Conservation (phyloP, 2,888 invertebrate species). For the Odontocolon sp. region DNA sequence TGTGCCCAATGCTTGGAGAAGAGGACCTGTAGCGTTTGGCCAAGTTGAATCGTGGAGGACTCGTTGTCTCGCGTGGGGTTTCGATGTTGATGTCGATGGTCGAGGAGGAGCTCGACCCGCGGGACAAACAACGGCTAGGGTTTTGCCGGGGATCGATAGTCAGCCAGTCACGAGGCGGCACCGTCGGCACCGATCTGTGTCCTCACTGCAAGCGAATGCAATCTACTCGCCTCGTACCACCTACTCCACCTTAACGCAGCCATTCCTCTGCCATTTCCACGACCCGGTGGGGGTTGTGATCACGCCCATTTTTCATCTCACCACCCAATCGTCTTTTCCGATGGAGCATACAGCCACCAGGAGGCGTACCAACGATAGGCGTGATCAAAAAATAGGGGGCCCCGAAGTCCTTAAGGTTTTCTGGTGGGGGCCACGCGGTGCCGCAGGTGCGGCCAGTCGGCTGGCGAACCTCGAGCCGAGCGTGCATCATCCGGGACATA, state of each 20-base stretch:
- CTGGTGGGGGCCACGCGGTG: constrained; percentile 71
- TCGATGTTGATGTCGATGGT: constrained; percentile 1
- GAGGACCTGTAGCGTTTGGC: no score
- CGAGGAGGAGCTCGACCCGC: neutral
- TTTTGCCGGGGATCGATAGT: constrained; percentile 64
- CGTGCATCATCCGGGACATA: constrained; percentile 68
- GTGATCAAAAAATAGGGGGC: constrained; percentile 26
- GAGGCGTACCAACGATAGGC: constrained; percentile 61
- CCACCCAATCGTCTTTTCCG: constrained; percentile 65
- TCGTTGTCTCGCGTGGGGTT: no score
- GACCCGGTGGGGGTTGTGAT: constrained; percentile 64
- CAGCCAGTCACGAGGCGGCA: constrained; percentile 66
- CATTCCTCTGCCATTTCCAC: constrained; percentile 75
- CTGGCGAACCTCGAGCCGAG: constrained; percentile 78
- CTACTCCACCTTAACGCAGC: constrained; percentile 69
- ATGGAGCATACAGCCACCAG: constrained; percentile 52
- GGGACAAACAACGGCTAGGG: constrained; percentile 59
- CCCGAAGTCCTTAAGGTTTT: constrained; percentile 42
- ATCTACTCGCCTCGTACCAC: constrained; percentile 51
- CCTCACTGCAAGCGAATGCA: constrained; percentile 31
- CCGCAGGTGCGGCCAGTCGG: constrained; percentile 78
- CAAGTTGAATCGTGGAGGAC: no score
- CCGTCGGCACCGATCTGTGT: constrained; percentile 64
- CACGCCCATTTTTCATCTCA: constrained; percentile 65
- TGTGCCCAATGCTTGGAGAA: no score